Evolutionary conservation across 2,113 vertebrate species (phyloP).

Genomic region (Podarcis cretensis): DNA sequence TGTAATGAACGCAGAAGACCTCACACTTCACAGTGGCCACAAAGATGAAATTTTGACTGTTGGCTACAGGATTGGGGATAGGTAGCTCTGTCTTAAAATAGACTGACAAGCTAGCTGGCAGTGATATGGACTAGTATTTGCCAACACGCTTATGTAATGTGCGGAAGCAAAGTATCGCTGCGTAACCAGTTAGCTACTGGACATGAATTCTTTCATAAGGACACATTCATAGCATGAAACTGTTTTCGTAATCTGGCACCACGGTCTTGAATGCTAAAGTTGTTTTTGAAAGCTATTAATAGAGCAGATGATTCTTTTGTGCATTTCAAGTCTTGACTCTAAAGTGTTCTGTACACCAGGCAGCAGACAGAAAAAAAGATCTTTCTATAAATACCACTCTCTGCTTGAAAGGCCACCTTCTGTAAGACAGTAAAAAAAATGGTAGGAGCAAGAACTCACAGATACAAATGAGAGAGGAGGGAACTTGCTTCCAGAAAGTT

Average conservation of each 20-base stretch:
- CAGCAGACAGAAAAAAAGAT: neutral
- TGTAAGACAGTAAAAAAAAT: neutral
- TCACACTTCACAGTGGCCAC: neutral
- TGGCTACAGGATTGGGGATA: neutral
- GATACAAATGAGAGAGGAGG: neutral
- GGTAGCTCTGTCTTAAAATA: neutral
- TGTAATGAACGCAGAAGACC: neutral
- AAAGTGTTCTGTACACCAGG: neutral
- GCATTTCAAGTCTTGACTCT: neutral
- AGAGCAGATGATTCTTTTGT: neutral
- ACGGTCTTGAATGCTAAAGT: neutral
- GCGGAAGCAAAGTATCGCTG: neutral
- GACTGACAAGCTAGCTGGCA: neutral
- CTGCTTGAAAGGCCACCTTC: neutral
- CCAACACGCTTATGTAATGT: rapidly evolving
- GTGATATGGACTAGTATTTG: neutral
- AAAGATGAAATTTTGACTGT: neutral
- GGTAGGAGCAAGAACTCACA: neutral
- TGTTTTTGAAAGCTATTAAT: slow-evolving; percentile 13
- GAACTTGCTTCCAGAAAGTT: neutral
- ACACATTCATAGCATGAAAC: neutral
- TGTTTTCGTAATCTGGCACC: neutral
- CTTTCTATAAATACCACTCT: neutral
- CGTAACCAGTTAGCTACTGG: neutral
- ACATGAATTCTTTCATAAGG: rapidly evolving